These are phyloP conservation scores for Netelia virgata DNA, from an alignment of 2,888 invertebrate genomes.

Conservation along the genomic window DNA sequence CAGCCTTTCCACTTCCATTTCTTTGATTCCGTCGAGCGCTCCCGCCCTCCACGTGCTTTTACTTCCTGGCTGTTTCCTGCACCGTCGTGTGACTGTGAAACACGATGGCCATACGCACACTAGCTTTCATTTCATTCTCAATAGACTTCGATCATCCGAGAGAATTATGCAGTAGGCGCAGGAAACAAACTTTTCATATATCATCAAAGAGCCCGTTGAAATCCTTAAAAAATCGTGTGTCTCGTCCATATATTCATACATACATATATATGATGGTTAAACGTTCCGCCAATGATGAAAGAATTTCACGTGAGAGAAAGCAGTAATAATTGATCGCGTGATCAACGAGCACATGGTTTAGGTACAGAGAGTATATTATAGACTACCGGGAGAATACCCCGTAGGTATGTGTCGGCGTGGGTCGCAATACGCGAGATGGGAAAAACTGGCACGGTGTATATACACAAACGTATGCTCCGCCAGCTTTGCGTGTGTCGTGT, in stretches of 20 bases:
- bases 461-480: neutral
- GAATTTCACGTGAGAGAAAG: slow-evolving; percentile 23
- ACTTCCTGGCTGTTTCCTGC: neutral
- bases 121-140: neutral
- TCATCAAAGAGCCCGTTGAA: slow-evolving; percentile 15
- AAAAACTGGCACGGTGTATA: neutral
- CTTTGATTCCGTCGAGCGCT: slow-evolving; percentile 13
- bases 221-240: slow-evolving; percentile 5
- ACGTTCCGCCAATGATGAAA: slow-evolving; percentile 27
- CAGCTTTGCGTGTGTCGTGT: neutral
- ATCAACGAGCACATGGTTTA: slow-evolving; percentile 41
- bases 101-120: slow-evolving; percentile 1
- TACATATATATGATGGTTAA: neutral
- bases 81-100: slow-evolving; percentile 4
- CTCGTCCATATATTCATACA: neutral
- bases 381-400: neutral
- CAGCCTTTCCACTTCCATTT: neutral
- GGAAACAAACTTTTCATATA: neutral
- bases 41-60: neutral
- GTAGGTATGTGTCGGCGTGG: slow-evolving; percentile 27
- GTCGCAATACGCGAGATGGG: slow-evolving; percentile 14
- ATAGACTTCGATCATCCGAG: slow-evolving; percentile 25
- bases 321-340: slow-evolving; percentile 58
- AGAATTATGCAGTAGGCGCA: slow-evolving; percentile 5
- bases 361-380: neutral